Conservation (phyloP, 2,797 vertebrate species). For the Carapus acus region DNA sequence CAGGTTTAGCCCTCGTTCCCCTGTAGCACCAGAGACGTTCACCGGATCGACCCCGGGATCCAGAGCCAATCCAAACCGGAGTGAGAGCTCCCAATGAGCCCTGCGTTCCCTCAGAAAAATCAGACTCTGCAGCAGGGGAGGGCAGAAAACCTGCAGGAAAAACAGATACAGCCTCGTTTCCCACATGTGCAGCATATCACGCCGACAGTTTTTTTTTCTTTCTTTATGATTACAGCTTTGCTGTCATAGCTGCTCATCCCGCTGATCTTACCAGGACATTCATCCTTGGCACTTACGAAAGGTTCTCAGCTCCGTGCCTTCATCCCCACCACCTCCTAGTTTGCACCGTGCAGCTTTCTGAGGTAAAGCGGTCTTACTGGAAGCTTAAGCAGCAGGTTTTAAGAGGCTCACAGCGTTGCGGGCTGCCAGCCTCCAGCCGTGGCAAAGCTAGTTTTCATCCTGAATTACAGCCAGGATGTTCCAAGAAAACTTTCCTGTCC, state of each 20-base stretch:
- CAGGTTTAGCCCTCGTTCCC: slow-evolving; percentile 6
- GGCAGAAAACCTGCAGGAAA: slow-evolving; percentile 32
- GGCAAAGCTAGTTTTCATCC: slow-evolving; percentile 26
- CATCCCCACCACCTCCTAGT: slow-evolving; percentile 20
- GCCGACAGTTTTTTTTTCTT: background rate
- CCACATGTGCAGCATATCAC: slow-evolving; percentile 39
- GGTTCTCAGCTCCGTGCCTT: slow-evolving; percentile 14
- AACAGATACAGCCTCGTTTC: slow-evolving; percentile 39
- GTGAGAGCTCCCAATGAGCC: slow-evolving; percentile 23
- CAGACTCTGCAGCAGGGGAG: too few relatives aligned
- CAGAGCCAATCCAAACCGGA: slow-evolving; percentile 36
- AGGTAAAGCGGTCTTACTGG: slow-evolving; percentile 28
- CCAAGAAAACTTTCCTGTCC: slow-evolving; percentile 42
- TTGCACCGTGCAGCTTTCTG: slow-evolving; percentile 9
- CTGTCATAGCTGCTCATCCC: slow-evolving; percentile 43
- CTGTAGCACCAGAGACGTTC: slow-evolving; percentile 34
- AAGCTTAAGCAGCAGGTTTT: slow-evolving; percentile 54
- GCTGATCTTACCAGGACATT: slow-evolving; percentile 35
- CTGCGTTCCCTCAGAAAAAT: slow-evolving; percentile 26
- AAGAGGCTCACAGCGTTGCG: slow-evolving; percentile 36
- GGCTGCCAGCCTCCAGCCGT: slow-evolving; percentile 28
- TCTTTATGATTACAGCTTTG: slow-evolving; percentile 36
- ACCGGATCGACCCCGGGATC: slow-evolving; percentile 35
- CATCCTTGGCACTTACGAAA: slow-evolving; percentile 41
- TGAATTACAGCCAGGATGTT: slow-evolving; percentile 43